These are phyloP conservation scores for Cossypha dichroa DNA, from an alignment of 2,797 vertebrate species.

Conservation along the genomic window DNA sequence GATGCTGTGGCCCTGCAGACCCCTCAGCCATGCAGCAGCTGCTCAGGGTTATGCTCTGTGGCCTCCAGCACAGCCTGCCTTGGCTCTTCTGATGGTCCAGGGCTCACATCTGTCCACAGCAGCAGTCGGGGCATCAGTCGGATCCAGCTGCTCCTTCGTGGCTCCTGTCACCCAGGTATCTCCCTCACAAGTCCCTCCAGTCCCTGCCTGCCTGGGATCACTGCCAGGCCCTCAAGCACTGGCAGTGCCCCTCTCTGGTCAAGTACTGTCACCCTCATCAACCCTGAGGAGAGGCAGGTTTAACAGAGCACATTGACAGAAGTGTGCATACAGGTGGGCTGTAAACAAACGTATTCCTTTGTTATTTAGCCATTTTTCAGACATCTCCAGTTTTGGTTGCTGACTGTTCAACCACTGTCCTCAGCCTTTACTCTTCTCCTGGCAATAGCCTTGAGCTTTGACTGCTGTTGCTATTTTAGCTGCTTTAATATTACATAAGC, in stretches of 20 bases:
- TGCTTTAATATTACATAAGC: conserved; percentile 41
- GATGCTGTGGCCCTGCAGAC: background rate
- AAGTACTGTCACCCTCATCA: background rate
- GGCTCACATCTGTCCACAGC: background rate
- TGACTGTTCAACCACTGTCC: background rate
- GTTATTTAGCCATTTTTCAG: background rate
- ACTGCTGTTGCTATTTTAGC: conserved; percentile 47
- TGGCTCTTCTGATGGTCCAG: background rate
- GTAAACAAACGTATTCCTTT: background rate
- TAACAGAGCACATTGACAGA: background rate
- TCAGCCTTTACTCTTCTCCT: background rate
- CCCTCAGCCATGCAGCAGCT: background rate
- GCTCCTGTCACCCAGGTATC: background rate
- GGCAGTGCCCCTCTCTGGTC: background rate
- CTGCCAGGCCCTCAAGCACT: background rate
- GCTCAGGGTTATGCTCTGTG: background rate
- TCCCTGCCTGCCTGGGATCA: background rate
- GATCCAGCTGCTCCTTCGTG: background rate
- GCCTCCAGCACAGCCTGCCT: background rate
- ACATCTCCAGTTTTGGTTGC: background rate
- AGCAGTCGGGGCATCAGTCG: background rate
- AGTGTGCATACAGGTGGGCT: background rate
- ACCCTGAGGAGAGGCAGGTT: background rate
- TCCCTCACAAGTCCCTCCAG: background rate
- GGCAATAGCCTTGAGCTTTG: conserved; percentile 20